Conservation (phyloP, 2,797 vertebrate species). For the Microctenopoma lineatum region DNA sequence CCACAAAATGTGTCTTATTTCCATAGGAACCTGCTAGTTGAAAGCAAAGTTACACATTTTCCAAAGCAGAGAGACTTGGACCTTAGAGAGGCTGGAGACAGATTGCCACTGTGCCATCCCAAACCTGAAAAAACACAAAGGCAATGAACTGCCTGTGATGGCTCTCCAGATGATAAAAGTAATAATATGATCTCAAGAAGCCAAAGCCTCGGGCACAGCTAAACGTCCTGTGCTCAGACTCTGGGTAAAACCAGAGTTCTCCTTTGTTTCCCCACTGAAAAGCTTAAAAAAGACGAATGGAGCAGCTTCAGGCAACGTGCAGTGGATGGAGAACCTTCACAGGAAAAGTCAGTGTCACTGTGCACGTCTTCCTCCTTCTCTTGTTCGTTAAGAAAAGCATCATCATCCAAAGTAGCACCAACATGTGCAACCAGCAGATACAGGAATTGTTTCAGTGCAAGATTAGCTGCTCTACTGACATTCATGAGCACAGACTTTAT, state of each 20-base stretch:
- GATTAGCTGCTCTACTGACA: too few relatives aligned
- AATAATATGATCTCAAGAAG: slow-evolving; percentile 62
- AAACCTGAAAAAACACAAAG: slow-evolving; percentile 19
- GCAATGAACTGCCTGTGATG: slow-evolving; percentile 36
- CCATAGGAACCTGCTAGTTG: too few relatives aligned
- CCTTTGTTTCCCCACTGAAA: slow-evolving; percentile 64
- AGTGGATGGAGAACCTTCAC: slow-evolving; percentile 27
- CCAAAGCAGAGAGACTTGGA: slow-evolving; percentile 9
- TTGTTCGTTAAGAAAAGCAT: slow-evolving; percentile 1
- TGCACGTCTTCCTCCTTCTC: slow-evolving; percentile 20
- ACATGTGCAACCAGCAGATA: too few relatives aligned
- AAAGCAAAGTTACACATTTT: neutral
- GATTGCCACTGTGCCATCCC: too few relatives aligned
- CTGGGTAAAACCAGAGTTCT: slow-evolving; percentile 56
- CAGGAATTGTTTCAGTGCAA: too few relatives aligned
- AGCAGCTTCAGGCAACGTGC: slow-evolving; percentile 22
- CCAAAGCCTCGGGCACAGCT: slow-evolving; percentile 43
- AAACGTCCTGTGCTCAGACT: slow-evolving; percentile 58
- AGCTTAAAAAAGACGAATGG: slow-evolving; percentile 60
- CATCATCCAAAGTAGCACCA: too few relatives aligned
- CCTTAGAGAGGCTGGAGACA: slow-evolving; percentile 2
- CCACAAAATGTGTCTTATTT: too few relatives aligned
- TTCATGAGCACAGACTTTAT: too few relatives aligned
- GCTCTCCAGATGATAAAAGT: slow-evolving; percentile 61
- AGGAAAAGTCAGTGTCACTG: slow-evolving; percentile 40